These are phyloP conservation scores for Temnopleurus reevesii DNA, from an alignment of 53 echinoderm and acorn worm species.

Conservation along the genomic window DNA sequence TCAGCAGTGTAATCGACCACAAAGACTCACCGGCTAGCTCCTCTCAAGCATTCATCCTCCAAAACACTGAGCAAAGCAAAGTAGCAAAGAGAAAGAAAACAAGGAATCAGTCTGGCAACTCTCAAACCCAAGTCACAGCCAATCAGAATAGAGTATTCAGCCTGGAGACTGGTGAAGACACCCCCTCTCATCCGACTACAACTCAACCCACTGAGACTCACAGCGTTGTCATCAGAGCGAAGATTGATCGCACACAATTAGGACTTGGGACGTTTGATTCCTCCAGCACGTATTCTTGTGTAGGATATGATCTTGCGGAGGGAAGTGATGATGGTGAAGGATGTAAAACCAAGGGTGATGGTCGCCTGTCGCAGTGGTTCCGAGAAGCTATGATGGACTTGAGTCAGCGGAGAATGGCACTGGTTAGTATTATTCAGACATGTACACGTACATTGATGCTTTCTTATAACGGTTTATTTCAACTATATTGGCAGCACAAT, in stretches of 20 bases:
- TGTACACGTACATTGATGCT: too few relatives aligned
- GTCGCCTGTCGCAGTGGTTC: slow-evolving; percentile 69
- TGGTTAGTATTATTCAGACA: slow-evolving; percentile 65
- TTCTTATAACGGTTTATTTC: too few relatives aligned
- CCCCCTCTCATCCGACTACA: background rate
- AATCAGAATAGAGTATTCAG: slow-evolving; percentile 37
- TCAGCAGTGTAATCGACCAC: background rate
- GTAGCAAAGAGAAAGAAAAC: background rate
- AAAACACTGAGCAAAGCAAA: background rate
- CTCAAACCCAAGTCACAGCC: background rate
- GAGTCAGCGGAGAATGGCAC: slow-evolving; percentile 55
- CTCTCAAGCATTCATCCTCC: background rate
- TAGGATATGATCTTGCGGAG: slow-evolving; percentile 13
- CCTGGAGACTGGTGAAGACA: slow-evolving; percentile 14
- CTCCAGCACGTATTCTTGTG: slow-evolving; percentile 40
- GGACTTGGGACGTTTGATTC: slow-evolving; percentile 6
- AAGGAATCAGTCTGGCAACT: slow-evolving; percentile 12
- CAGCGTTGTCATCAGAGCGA: slow-evolving; percentile 14
- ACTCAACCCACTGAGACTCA: background rate
- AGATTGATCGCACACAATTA: background rate
- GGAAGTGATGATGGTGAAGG: background rate
- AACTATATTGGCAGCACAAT: too few relatives aligned
- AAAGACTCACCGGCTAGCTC: background rate
- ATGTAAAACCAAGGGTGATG: background rate
- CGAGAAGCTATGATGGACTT: slow-evolving; percentile 65